A percentile compares a stretch with the other conserved stretches of the same genome.
phyloP scores from a whole-genome alignment of 1,140 invertebrate genomes.

The Drosophila ohnishii region DNA sequence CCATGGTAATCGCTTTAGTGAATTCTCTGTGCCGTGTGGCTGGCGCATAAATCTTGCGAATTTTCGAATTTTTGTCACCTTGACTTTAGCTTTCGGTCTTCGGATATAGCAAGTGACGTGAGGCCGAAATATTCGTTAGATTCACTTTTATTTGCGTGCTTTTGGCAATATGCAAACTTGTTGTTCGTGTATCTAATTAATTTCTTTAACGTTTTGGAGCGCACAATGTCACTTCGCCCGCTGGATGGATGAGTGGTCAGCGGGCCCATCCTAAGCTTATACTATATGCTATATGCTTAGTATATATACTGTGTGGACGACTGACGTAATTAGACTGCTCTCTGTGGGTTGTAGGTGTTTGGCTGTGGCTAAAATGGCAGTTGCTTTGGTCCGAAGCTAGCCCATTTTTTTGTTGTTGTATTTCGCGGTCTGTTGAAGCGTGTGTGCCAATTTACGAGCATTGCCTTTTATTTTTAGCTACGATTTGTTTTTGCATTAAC shows the following conservation, averaged over 20 bases:
- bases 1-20: slow-evolving; percentile 11
- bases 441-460: slow-evolving; percentile 78
- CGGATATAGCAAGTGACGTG: slow-evolving; percentile 45
- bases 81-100: slow-evolving; percentile 42
- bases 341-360: slow-evolving; percentile 51
- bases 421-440: slow-evolving; percentile 77
- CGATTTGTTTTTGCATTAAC: slow-evolving; percentile 51
- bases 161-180: slow-evolving; percentile 66
- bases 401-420: slow-evolving; percentile 31
- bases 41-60: slow-evolving; percentile 51
- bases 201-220: slow-evolving; percentile 53
- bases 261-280: slow-evolving; percentile 36
- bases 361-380: slow-evolving; percentile 32
- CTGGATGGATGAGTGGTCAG: slow-evolving; percentile 50
- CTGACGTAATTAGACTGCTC: slow-evolving; percentile 72
- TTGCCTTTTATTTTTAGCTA: slow-evolving; percentile 71
- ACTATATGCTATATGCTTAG: slow-evolving; percentile 14
- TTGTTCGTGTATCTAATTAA: slow-evolving; percentile 62
- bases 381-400: slow-evolving; percentile 59
- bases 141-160: slow-evolving; percentile 54
- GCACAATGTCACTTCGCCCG: slow-evolving; percentile 40
- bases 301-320: slow-evolving; percentile 28
- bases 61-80: slow-evolving; percentile 47
- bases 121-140: slow-evolving; percentile 23
- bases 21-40: slow-evolving; percentile 56